Evolutionary conservation across 2,113 vertebrate species (phyloP).

Genomic region (Lamprotornis superbus): DNA sequence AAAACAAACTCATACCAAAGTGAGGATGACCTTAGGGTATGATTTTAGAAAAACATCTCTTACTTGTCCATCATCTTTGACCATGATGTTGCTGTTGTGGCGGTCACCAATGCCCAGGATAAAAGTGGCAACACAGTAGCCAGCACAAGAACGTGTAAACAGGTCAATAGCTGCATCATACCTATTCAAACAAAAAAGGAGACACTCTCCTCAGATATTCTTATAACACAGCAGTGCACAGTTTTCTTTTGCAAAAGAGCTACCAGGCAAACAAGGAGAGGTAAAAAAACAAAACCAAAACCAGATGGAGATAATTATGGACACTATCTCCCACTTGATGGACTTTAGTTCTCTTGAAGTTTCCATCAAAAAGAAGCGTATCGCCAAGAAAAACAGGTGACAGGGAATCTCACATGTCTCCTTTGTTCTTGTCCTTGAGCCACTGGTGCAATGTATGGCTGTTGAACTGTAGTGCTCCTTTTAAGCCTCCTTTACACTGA

Average conservation of each 20-base stretch:
- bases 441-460: constrained; percentile 96
- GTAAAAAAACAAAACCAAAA: background rate
- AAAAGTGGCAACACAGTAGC: constrained; percentile 97
- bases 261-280: background rate
- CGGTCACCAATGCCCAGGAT: constrained; percentile 97
- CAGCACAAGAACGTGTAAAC: constrained; percentile 96
- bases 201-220: background rate
- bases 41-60: background rate
- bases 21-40: background rate
- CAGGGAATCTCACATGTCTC: constrained; percentile 87
- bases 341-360: background rate
- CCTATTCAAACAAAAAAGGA: constrained; percentile 66
- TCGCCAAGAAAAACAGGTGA: background rate
- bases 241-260: background rate
- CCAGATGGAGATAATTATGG: background rate
- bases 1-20: background rate
- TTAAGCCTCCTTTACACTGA: constrained; percentile 96
- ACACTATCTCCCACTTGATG: background rate
- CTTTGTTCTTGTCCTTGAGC: constrained; percentile 99
- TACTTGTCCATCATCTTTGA: constrained; percentile 98
- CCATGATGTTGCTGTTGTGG: constrained; percentile 99
- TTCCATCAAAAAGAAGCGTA: background rate
- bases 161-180: constrained; percentile 96
- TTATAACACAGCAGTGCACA: background rate
- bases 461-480: constrained; percentile 97